Evolutionary conservation across 2,113 vertebrate species (phyloP), one percentile per base, ranked within the genome.

Genomic region (Larimichthys polyactis): DNA sequence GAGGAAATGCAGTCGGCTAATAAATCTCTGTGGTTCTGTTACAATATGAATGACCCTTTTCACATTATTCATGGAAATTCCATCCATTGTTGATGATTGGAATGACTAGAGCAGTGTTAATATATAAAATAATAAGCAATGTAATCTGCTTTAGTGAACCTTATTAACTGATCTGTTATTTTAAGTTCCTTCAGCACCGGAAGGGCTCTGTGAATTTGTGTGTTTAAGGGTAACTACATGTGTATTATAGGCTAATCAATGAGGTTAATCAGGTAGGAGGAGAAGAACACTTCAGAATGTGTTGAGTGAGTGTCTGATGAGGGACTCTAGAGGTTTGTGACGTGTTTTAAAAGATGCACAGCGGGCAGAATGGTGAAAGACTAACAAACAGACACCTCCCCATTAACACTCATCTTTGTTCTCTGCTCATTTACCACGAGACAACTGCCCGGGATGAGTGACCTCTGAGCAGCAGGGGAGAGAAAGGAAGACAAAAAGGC

Each of bases 191-290:
- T 68, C 16, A n/a, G 7, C 24, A 17, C 22, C 2, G 6, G 48
- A 27, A 22, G n/a, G 16, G 49, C 44, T 40, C 40, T 60, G 8
- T n/a, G 48, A n/a, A 14, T 62, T 14, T 44, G 51, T 81, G 55
- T 67, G 52, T 64, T 64, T 73, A 16, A 10, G 70, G 48, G 43
- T 48, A 51, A 62, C n/a, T 48, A 48, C 22, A 32, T 67, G 48
- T 68, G 76, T 70, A 79, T 46, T 81, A 55, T 19, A 43, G 20
- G 64, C n/a, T 79, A 49, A 73, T 73, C 71, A 79, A 51, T 64
- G 24, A 78, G 40, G 54, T 46, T 68, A 24, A 83, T 60, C 65
- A 72, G 77, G 44, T 3, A 55, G 55, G 22, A 75, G 49, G 49
- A 68, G 46, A 51, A 60, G 17, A 1, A 32, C 46, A 15, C 67